Conservation (phyloP, 1,140 invertebrate genomes). For the Aradophagus sp. region DNA sequence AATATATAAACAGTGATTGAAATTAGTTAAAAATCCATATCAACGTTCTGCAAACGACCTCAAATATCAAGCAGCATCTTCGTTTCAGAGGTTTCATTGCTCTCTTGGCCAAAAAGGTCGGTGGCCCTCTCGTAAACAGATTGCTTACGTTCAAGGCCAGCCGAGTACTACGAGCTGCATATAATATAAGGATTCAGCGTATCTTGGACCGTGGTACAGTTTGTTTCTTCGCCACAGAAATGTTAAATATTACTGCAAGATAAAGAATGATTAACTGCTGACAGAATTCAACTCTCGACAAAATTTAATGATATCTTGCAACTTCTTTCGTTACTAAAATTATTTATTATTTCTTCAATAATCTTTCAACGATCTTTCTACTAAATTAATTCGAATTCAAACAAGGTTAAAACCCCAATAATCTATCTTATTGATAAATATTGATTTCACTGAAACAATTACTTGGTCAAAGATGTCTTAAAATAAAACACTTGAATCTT, state of each 20-base stretch:
- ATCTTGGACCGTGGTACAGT: slow-evolving; percentile 46
- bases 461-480: too few relatives aligned
- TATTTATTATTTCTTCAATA: too few relatives aligned
- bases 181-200: slow-evolving; percentile 54
- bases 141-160: slow-evolving; percentile 71
- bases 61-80: slow-evolving; percentile 50
- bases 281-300: slow-evolving; percentile 29
- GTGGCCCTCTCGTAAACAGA: slow-evolving; percentile 70
- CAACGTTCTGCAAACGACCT: slow-evolving; percentile 43
- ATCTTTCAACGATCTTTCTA: too few relatives aligned
- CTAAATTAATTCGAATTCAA: too few relatives aligned
- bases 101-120: slow-evolving; percentile 60
- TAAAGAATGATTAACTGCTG: slow-evolving; percentile 27
- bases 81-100: slow-evolving; percentile 44
- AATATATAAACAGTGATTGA: not conserved
- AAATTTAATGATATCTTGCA: too few relatives aligned
- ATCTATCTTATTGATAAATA: too few relatives aligned
- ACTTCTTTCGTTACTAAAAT: too few relatives aligned
- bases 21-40: slow-evolving; percentile 18
- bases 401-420: too few relatives aligned
- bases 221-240: slow-evolving; percentile 37
- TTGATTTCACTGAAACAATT: too few relatives aligned
- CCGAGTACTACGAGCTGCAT: slow-evolving; percentile 62
- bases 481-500: too few relatives aligned
- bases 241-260: slow-evolving; percentile 34